Percentiles rank a stretch among this genome's conserved stretches.
phyloP scores from a whole-genome alignment of 2,797 vertebrate genomes.

The Halcyon smyrnensis region DNA sequence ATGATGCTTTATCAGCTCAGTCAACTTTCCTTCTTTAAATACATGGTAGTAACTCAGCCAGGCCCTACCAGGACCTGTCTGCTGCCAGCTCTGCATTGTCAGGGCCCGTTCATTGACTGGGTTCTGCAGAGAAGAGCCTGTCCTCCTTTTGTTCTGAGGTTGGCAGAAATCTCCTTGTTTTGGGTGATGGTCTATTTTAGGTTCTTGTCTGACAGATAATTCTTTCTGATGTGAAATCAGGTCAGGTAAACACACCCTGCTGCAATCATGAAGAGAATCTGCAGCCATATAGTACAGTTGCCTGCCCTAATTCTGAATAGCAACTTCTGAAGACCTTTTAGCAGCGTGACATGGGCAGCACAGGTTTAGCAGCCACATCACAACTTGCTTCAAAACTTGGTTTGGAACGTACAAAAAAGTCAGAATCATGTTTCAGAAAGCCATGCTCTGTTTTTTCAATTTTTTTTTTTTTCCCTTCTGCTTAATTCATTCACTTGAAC shows the following conservation, averaged over 20 bases:
- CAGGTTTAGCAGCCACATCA: conserved; percentile 67
- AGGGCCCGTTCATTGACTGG: background rate
- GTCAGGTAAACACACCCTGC: conserved; percentile 81
- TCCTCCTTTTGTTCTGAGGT: background rate
- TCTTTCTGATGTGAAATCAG: conserved; percentile 78
- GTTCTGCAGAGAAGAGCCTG: background rate
- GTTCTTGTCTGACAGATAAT: conserved; percentile 35
- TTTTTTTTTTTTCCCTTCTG: background rate
- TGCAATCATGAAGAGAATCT: conserved; percentile 72
- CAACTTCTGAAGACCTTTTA: conserved; percentile 39
- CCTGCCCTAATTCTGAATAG: conserved; percentile 35
- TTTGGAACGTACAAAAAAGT: conserved; percentile 76
- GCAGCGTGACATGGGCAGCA: conserved; percentile 23
- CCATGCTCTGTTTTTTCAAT: conserved; percentile 6
- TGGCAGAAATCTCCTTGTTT: conserved; percentile 24
- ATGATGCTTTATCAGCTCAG: conserved; percentile 75
- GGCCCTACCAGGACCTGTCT: conserved; percentile 39
- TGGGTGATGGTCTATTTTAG: conserved; percentile 48
- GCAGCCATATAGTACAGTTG: conserved; percentile 22
- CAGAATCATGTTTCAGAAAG: conserved; percentile 78
- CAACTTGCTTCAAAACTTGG: conserved; percentile 81
- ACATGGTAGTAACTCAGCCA: conserved; percentile 81
- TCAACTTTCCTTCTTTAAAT: conserved; percentile 82
- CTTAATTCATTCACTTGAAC: conserved; percentile 39
- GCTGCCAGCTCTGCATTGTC: background rate